Evolutionary conservation across 2,113 vertebrate genomes (phyloP).

Genomic region (Protobothrops mucrosquamatus): DNA sequence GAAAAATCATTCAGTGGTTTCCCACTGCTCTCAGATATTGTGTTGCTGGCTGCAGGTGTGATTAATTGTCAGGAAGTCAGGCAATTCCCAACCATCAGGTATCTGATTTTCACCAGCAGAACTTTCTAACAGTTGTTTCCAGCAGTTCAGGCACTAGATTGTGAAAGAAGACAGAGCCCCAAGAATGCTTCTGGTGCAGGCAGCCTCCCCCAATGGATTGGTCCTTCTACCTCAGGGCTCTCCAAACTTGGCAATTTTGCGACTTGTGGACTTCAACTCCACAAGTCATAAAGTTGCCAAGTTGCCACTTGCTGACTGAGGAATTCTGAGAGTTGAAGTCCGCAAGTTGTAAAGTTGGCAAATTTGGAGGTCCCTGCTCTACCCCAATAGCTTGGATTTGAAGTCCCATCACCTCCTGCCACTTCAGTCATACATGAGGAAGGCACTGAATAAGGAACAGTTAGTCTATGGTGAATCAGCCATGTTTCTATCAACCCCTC

Average conservation of each 20-base stretch:
- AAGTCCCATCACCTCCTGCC: not conserved
- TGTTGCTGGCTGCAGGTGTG: not conserved
- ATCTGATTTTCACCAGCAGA: not conserved
- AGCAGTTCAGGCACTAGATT: not conserved
- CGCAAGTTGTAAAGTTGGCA: not conserved
- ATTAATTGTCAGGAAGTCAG: constrained; percentile 37
- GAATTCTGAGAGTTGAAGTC: not conserved
- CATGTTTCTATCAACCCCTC: not conserved
- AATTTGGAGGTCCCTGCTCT: not conserved
- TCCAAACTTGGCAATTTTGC: not conserved
- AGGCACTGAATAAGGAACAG: not conserved
- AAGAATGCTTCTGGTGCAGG: not conserved
- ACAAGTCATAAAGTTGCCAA: not conserved
- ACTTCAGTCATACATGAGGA: not conserved
- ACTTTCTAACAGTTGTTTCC: rapidly evolving
- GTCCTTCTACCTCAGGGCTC: not conserved
- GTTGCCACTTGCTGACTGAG: not conserved
- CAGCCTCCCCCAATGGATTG: not conserved
- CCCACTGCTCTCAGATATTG: not conserved
- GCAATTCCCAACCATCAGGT: not conserved
- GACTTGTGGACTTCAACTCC: not conserved
- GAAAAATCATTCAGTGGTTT: rapidly evolving
- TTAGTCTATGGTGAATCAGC: not conserved
- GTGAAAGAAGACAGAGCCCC: not conserved
- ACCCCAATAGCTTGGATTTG: not conserved